Evolutionary conservation across 2,797 vertebrate genomes (phyloP), one percentile per base, ranked within the genome.

Genomic region (Antrozous pallidus): DNA sequence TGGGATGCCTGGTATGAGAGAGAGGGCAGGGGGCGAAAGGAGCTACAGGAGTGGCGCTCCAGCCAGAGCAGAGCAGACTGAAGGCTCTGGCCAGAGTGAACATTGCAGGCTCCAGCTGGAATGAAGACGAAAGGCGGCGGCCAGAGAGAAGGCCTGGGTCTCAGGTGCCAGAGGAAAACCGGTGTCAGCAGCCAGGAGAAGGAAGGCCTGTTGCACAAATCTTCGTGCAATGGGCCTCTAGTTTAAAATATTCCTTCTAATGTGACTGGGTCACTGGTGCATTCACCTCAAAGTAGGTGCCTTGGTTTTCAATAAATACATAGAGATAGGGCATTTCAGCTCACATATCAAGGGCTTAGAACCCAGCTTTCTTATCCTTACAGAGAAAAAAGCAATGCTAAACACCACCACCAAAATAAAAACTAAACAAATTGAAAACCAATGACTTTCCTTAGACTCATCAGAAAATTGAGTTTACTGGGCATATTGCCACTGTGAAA

Each of bases 241-340:
- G 51, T 22, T 33, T n/a, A 88, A 95, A 74, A 45, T 54, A 36
- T 11, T 85, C 36, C 28, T 88, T 3, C 31, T 81, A 28, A 84
- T n/a, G 11, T 61, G 18, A 45, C 16, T 78, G 74, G 70, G 36
- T 81, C 70, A 78, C 12, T 71, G 36, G 22, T 95, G 51, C 73
- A 14, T 95, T 58, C 42, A 54, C 33, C 40, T 85, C 28, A 49
- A 28, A 56, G 16, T 78, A 65, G 22, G 22, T 69, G 73, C 78
- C 56, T 77, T 75, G 67, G 18, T 33, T 94, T 93, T 87, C 56
- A 93, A 82, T 87, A 88, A 94, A n/a, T 54, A 79, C 3, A 49
- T 11, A 33, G 31, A 78, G 14, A 42, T 31, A n/a, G 40, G 79
- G 1, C 31, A 79, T 96, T 91, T 95, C 10, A 89, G 3, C 22